Base-by-base conservation (phyloP, 2,797 vertebrate genomes). In the Argya squamiceps region DNA sequence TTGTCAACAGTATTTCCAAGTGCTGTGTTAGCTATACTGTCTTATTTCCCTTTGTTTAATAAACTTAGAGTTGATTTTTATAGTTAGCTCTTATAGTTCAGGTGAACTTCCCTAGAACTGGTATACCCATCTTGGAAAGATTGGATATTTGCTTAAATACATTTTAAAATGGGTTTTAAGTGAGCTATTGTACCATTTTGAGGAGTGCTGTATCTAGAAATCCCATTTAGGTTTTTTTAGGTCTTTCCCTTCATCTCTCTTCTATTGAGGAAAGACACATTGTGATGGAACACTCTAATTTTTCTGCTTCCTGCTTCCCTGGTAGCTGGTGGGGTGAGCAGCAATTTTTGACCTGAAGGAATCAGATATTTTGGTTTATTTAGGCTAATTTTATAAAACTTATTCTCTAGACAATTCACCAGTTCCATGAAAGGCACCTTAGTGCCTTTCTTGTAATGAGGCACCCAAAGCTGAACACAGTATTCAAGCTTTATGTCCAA, bases 351-450 rank as follows among this genome's bases (percentile, higher is more conserved):
- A 34, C 6, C 27, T 37, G 77, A 60, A 55, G 50, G 47, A 64
- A 62, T 65, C 36, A 27, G 8, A 4, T 59, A 44, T 41, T 88
- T 85, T 74, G 67, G 49, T 77, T 88, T 74, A 30, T 67, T 67
- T 74, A 53, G 39, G 26, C 21, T 60, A 41, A 41, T 59, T 4
- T 53, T 7, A 1, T 18, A 30, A 32, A 47, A 44, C 7, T 36
- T 75, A 21, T 3, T 3, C 18, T 73, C 9, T 4, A 76, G 39
- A 43, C 14, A 55, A 22, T 15, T 89, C 15, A 43, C 15, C 6
- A 37, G 17, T 62, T 71, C 43, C 0, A 0, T 50, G 41, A 55
- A 39, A 46, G 19, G 20, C 13, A 46, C 2, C 5, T 36, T 34
- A 9, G 0, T 41, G 26, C 41, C 43, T 24, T 37, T 55, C 12